A percentile compares a stretch with the other conserved stretches of the same genome.
Evolutionary conservation across 53 echinoderm and acorn worm genomes (phyloP).

Genomic region (Paelopatides confundens): DNA sequence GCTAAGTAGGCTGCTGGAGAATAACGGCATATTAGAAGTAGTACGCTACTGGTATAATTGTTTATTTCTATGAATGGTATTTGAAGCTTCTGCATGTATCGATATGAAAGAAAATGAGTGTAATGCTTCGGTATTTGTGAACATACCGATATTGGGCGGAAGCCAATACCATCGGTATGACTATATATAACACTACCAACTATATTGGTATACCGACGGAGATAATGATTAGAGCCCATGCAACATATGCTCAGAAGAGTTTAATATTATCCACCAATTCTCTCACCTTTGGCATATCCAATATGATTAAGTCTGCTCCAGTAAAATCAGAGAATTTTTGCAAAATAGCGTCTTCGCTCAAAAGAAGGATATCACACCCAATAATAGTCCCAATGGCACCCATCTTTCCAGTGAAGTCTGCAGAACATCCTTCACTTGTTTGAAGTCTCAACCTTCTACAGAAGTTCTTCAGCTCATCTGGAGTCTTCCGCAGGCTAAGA

Average conservation of each 20-base stretch:
- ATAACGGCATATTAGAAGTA: too few species aligned
- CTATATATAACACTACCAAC: too few species aligned
- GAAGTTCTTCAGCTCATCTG: background rate
- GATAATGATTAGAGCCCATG: background rate
- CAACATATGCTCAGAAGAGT: background rate
- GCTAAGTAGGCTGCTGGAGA: too few species aligned
- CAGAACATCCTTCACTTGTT: background rate
- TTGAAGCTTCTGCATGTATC: too few species aligned
- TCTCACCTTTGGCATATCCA: constrained; percentile 12
- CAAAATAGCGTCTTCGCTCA: background rate
- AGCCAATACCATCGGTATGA: too few species aligned
- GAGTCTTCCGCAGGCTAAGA: background rate
- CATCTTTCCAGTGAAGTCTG: background rate
- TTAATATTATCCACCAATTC: background rate
- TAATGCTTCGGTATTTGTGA: too few species aligned
- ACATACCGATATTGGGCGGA: too few species aligned
- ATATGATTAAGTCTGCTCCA: background rate
- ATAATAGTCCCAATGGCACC: background rate
- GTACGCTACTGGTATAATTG: too few species aligned
- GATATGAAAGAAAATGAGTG: too few species aligned
- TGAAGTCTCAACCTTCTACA: background rate
- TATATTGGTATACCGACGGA: too few species aligned
- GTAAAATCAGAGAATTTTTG: background rate
- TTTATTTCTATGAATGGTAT: too few species aligned
- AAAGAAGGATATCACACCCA: background rate